These are phyloP conservation scores for Therioaphis trifolii DNA, from an alignment of 2,888 invertebrate genomes.

Conservation along the genomic window DNA sequence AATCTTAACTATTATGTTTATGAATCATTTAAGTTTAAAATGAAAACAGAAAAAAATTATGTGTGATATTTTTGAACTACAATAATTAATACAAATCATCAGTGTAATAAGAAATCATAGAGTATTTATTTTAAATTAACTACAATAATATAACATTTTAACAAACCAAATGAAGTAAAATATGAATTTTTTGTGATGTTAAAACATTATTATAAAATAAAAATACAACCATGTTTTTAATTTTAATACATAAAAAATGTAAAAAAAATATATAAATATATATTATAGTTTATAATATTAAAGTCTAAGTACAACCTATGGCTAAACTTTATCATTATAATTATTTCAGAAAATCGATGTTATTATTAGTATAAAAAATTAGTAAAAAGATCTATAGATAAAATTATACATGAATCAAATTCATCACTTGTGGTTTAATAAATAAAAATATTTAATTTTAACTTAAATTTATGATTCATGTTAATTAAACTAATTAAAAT, in stretches of 20 bases:
- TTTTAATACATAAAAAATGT: slow-evolving; percentile 55
- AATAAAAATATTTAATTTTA: slow-evolving; percentile 33
- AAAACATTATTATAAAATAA: slow-evolving; percentile 47
- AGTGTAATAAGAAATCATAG: slow-evolving; percentile 15
- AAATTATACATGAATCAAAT: slow-evolving; percentile 18
- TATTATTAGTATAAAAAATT: slow-evolving; percentile 54
- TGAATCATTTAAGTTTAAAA: too few species aligned
- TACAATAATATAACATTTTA: slow-evolving; percentile 61
- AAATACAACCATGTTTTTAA: slow-evolving; percentile 34
- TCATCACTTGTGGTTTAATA: slow-evolving; percentile 33
- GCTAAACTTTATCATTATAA: slow-evolving; percentile 33
- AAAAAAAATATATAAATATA: slow-evolving; percentile 46
- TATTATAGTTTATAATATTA: slow-evolving; percentile 8
- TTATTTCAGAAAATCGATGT: slow-evolving; percentile 39
- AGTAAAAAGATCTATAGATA: slow-evolving; percentile 47
- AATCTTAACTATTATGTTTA: too few species aligned
- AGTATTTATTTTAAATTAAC: slow-evolving; percentile 55
- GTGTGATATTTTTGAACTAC: too few species aligned
- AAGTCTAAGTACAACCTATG: slow-evolving; percentile 53
- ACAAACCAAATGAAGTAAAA: slow-evolving; percentile 57
- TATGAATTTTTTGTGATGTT: slow-evolving; percentile 60
- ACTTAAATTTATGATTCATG: slow-evolving; percentile 51
- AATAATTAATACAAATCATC: too few species aligned
- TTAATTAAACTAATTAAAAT: slow-evolving; percentile 34
- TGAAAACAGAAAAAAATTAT: too few species aligned